Percentiles rank a stretch among this genome's conserved stretches.
Evolutionary conservation across 2,113 vertebrate genomes (phyloP).

Genomic region (Myotis davidii): DNA sequence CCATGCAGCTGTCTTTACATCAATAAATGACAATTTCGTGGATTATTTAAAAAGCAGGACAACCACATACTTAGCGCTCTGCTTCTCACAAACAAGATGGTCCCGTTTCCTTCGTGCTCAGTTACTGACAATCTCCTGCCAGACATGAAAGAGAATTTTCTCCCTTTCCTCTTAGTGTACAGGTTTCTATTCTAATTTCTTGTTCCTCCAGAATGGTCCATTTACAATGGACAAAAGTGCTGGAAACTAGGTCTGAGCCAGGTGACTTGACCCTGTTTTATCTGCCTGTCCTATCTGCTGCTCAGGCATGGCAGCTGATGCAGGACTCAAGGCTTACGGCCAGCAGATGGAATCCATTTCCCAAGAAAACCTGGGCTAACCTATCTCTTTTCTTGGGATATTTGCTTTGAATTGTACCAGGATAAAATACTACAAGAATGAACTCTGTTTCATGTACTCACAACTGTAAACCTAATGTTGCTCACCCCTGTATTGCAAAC

Average conservation of each 20-base stretch:
- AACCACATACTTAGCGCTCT: background rate
- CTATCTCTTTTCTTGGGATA: background rate
- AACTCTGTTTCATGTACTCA: background rate
- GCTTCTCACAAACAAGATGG: background rate
- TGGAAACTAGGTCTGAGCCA: background rate
- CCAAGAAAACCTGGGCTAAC: rapidly evolving
- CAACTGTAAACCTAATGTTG: background rate
- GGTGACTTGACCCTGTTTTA: background rate
- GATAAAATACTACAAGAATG: background rate
- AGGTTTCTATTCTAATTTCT: background rate
- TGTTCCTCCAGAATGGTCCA: background rate
- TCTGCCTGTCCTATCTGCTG: background rate
- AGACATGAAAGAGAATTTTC: conserved; percentile 12
- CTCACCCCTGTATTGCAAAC: background rate
- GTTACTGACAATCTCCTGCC: conserved; percentile 42
- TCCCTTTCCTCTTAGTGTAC: background rate
- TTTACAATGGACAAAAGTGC: background rate
- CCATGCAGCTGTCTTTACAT: background rate
- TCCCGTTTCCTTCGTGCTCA: background rate
- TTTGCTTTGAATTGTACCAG: conserved; percentile 17
- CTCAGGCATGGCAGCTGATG: background rate
- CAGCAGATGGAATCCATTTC: background rate
- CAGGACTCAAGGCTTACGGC: background rate
- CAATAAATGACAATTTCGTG: rapidly evolving
- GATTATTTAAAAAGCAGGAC: background rate